These are phyloP conservation scores for Luperina testacea DNA, from an alignment of 2,888 invertebrate species.

Conservation along the genomic window DNA sequence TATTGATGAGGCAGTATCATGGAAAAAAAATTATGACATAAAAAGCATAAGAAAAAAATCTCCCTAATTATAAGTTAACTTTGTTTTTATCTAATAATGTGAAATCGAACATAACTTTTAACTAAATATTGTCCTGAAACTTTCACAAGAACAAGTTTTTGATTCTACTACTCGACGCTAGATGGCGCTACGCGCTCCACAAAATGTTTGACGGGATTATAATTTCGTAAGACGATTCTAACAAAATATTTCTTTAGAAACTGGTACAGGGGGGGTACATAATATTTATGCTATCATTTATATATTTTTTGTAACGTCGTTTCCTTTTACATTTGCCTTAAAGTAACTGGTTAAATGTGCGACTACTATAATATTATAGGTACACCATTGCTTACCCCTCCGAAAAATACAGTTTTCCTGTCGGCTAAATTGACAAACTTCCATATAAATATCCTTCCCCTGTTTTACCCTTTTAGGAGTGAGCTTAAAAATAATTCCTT, in stretches of 20 bases:
- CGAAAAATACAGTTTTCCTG: not conserved
- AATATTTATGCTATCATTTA: too few species aligned
- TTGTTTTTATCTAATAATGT: not conserved
- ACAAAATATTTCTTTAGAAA: not conserved
- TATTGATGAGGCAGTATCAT: not conserved
- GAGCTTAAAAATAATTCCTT: not conserved
- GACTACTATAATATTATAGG: not conserved
- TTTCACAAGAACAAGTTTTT: constrained; percentile 20
- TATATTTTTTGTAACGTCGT: not conserved
- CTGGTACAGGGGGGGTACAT: not conserved
- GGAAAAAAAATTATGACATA: not conserved
- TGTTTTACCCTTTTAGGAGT: not conserved
- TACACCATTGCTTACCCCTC: not conserved
- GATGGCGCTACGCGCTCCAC: constrained; percentile 73
- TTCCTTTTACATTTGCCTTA: not conserved
- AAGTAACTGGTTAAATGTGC: not conserved
- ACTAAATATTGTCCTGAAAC: constrained; percentile 1
- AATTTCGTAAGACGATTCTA: not conserved
- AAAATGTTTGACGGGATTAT: not conserved
- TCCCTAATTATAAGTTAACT: not conserved
- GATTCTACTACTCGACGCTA: constrained; percentile 76
- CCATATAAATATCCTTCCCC: not conserved
- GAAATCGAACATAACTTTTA: not conserved
- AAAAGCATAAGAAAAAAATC: not conserved
- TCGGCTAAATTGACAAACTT: not conserved